Conservation (phyloP, 2,113 vertebrate species). For the Neomonachus schauinslandi region DNA sequence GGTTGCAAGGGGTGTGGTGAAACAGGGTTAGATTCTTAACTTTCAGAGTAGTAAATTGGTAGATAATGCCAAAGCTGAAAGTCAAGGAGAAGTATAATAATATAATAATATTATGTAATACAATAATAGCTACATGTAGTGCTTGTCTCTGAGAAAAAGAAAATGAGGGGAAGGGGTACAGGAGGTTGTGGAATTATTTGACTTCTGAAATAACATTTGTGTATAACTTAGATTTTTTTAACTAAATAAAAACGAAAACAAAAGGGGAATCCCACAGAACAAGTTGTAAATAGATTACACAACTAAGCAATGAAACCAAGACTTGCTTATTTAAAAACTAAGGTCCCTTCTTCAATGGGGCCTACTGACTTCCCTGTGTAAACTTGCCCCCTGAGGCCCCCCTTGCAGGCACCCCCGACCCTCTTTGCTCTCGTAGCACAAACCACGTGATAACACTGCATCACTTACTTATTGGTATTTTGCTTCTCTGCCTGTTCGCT, state of each 20-base stretch:
- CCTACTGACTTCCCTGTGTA: neutral
- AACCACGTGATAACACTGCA: too few relatives aligned
- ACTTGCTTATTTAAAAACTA: neutral
- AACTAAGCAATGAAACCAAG: neutral
- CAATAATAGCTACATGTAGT: neutral
- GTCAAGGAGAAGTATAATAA: neutral
- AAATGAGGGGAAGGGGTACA: neutral
- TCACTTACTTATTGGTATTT: neutral
- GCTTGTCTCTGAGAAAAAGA: neutral
- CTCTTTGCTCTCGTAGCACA: neutral
- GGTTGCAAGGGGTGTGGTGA: neutral
- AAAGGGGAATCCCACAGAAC: neutral
- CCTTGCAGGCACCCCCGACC: neutral
- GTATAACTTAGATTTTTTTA: neutral
- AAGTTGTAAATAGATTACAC: neutral
- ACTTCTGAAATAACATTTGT: neutral
- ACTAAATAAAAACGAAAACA: neutral
- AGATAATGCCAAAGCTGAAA: neutral
- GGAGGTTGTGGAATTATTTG: neutral
- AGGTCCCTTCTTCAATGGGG: neutral
- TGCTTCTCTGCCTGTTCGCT: neutral
- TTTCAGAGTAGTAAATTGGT: neutral
- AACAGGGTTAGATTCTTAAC: neutral
- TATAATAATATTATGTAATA: neutral
- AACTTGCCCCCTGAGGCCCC: neutral